Evolutionary conservation across 2,797 vertebrate species (phyloP).

Genomic region (Chelidonichthys spinosus): DNA sequence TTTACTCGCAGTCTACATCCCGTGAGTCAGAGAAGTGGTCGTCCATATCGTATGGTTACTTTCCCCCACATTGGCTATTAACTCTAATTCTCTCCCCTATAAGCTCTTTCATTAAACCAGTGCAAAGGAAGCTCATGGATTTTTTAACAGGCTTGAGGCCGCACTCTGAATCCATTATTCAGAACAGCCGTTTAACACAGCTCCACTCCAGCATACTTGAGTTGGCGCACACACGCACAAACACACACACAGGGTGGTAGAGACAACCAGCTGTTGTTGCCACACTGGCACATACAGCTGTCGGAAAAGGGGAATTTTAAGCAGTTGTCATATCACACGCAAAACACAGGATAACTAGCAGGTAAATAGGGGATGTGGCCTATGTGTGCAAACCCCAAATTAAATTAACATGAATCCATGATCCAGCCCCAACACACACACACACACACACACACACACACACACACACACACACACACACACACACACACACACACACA

Average conservation of each 20-base stretch:
- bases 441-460: not conserved
- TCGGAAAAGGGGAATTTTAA: constrained; percentile 32
- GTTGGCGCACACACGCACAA: constrained; percentile 19
- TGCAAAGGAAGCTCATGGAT: constrained; percentile 63
- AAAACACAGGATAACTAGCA: constrained; percentile 7
- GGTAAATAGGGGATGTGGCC: constrained; percentile 4
- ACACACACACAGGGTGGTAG: constrained; percentile 9
- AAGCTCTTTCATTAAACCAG: constrained; percentile 46
- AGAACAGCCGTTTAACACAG: constrained; percentile 58
- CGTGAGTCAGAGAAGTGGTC: not conserved
- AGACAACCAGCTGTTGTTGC: constrained; percentile 29
- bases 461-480: not conserved
- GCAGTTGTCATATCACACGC: constrained; percentile 29
- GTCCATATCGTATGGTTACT: constrained; percentile 1
- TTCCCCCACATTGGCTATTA: constrained; percentile 14
- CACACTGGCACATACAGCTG: constrained; percentile 47
- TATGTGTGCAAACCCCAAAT: constrained; percentile 13
- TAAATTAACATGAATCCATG: constrained; percentile 8
- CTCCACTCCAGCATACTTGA: constrained; percentile 39
- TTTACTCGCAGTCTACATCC: not conserved
- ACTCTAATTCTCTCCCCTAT: constrained; percentile 25
- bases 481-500: not conserved
- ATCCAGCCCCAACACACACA: not conserved
- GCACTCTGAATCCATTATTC: constrained; percentile 62
- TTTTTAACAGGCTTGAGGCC: constrained; percentile 59